Percentiles rank a stretch among this genome's conserved stretches.
Conservation (phyloP, 92 coral and sea anemone species). For the Phenganax marumi region DNA sequence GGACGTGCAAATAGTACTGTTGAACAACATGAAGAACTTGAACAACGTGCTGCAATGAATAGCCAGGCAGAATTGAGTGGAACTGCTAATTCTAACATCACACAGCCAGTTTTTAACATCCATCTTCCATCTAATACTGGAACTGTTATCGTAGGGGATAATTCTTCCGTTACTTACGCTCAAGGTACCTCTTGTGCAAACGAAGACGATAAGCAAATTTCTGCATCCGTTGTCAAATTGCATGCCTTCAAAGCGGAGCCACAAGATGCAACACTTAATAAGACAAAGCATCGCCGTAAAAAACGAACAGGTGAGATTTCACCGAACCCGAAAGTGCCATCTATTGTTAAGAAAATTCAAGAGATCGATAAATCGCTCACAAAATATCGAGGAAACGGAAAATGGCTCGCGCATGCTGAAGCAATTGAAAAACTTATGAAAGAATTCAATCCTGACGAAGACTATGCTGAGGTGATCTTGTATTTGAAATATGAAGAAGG, state of each 20-base stretch:
- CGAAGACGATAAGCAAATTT: too few relatives aligned
- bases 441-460: neutral
- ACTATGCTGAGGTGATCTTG: neutral
- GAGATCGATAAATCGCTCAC: conserved; percentile 1
- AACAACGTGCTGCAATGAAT: too few relatives aligned
- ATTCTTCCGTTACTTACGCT: too few relatives aligned
- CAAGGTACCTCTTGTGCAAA: too few relatives aligned
- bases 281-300: neutral
- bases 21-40: too few relatives aligned
- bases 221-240: too few relatives aligned
- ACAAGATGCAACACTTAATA: neutral
- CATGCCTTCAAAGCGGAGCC: neutral
- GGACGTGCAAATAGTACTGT: too few relatives aligned
- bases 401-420: neutral
- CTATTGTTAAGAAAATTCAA: neutral
- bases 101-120: too few relatives aligned
- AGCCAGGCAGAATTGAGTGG: too few relatives aligned
- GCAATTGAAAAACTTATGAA: neutral
- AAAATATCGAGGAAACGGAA: conserved; percentile 3
- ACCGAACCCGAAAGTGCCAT: neutral
- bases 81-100: too few relatives aligned
- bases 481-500: neutral
- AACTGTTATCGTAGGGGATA: too few relatives aligned
- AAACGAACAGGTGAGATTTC: neutral
- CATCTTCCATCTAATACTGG: too few relatives aligned